Conservation (phyloP, 2,888 invertebrate species). For the Heterodera filipjevi region DNA sequence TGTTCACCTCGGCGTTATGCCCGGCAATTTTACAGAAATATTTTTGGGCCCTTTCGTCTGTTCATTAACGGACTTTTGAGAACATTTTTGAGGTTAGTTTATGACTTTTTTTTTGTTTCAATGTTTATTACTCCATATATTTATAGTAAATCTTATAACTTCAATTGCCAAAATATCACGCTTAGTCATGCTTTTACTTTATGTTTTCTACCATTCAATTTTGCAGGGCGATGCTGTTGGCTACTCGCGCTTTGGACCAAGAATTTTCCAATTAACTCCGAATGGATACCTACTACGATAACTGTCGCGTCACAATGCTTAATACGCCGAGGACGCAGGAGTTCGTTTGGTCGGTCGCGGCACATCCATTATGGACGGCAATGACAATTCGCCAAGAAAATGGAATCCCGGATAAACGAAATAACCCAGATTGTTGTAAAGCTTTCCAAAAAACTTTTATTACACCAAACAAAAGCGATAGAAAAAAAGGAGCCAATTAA, state of each 20-base stretch:
- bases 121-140: neutral
- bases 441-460: too few species aligned
- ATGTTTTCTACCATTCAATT: neutral
- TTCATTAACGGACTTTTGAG: constrained; percentile 34
- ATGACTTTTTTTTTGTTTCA: too few species aligned
- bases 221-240: constrained; percentile 25
- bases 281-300: constrained; percentile 34
- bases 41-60: constrained; percentile 36
- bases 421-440: too few species aligned
- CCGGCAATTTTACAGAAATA: constrained; percentile 38
- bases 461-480: too few species aligned
- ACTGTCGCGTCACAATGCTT: constrained; percentile 17
- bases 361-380: constrained; percentile 20
- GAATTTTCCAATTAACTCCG: constrained; percentile 28
- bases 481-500: too few species aligned
- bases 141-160: too few species aligned
- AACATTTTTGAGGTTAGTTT: constrained; percentile 34
- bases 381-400: neutral
- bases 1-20: constrained; percentile 43
- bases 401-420: neutral
- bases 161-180: too few species aligned
- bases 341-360: constrained; percentile 18
- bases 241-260: constrained; percentile 33
- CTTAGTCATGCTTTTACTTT: neutral
- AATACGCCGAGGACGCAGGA: constrained; percentile 7